Conservation (phyloP, 1,140 invertebrate genomes). For the Drosophila auraria region DNA sequence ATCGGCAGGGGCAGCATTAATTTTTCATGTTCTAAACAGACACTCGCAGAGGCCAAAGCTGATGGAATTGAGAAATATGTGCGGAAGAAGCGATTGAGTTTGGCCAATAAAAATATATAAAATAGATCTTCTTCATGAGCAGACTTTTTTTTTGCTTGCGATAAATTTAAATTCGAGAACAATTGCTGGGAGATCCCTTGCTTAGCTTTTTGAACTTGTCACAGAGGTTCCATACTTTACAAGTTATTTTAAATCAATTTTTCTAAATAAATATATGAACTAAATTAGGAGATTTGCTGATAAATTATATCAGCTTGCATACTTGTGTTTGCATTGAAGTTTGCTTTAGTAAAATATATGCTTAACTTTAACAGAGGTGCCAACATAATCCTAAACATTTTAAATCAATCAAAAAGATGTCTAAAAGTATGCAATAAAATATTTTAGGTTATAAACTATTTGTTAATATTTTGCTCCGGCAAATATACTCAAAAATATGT, state of each 20-base stretch:
- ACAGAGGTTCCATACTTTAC: neutral
- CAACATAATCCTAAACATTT: no score
- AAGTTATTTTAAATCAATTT: no score
- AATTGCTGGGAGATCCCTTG: neutral
- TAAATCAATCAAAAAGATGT: no score
- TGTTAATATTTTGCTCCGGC: neutral
- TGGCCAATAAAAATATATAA: neutral
- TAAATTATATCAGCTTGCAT: no score
- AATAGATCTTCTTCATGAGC: neutral
- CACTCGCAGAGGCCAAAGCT: neutral
- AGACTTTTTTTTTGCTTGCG: neutral
- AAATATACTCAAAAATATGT: no score
- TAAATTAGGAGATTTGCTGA: no score
- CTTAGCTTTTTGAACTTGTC: neutral
- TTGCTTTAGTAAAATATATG: no score
- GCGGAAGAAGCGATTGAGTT: neutral
- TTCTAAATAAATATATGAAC: no score
- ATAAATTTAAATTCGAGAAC: neutral
- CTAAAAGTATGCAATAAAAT: no score
- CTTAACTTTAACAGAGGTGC: no score
- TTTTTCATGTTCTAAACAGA: slow-evolving; percentile 7
- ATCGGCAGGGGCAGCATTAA: slow-evolving; percentile 1
- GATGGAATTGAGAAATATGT: neutral
- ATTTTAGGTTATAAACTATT: neutral
- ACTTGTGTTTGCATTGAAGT: no score